Evolutionary conservation across 2,113 vertebrate species (phyloP).

Genomic region (Verasper variegatus): DNA sequence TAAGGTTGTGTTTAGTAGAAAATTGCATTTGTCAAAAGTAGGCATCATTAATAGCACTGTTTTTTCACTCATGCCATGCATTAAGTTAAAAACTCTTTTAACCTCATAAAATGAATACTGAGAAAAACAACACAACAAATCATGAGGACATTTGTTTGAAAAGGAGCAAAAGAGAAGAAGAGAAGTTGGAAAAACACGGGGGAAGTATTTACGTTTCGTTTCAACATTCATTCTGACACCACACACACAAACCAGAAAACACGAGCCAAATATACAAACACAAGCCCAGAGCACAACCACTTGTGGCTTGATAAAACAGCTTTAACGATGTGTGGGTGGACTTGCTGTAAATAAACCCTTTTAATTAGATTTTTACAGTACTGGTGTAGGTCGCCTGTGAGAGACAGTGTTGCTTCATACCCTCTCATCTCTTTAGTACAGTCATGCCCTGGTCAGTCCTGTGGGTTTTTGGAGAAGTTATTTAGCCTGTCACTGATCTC

Average conservation of each 20-base stretch:
- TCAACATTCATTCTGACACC: slow-evolving; percentile 50
- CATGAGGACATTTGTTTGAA: slow-evolving; percentile 2
- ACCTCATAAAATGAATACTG: slow-evolving; percentile 1
- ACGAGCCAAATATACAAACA: slow-evolving; percentile 54
- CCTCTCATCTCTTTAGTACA: slow-evolving; percentile 68
- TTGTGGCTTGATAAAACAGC: slow-evolving; percentile 62
- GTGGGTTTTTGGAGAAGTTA: slow-evolving; percentile 55
- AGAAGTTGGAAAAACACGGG: slow-evolving; percentile 1
- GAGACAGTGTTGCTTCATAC: slow-evolving; percentile 54
- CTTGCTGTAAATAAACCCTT: slow-evolving; percentile 69
- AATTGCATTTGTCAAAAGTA: background rate
- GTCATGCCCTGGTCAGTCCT: slow-evolving; percentile 63
- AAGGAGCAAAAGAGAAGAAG: slow-evolving; percentile 26
- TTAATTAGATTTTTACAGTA: slow-evolving; percentile 64
- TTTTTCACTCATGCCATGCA: slow-evolving; percentile 5
- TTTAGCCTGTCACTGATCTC: slow-evolving; percentile 64
- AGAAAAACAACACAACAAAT: slow-evolving; percentile 15
- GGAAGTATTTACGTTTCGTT: slow-evolving; percentile 46
- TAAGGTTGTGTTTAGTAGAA: background rate
- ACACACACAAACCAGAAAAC: slow-evolving; percentile 46
- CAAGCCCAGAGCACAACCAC: slow-evolving; percentile 53
- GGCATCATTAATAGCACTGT: background rate
- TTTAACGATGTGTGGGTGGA: slow-evolving; percentile 67
- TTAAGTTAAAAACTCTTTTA: slow-evolving; percentile 6
- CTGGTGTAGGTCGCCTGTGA: slow-evolving; percentile 56